phyloP scores from a whole-genome alignment of 2,888 invertebrate species.

The Rhagophthalmus giganteus region DNA sequence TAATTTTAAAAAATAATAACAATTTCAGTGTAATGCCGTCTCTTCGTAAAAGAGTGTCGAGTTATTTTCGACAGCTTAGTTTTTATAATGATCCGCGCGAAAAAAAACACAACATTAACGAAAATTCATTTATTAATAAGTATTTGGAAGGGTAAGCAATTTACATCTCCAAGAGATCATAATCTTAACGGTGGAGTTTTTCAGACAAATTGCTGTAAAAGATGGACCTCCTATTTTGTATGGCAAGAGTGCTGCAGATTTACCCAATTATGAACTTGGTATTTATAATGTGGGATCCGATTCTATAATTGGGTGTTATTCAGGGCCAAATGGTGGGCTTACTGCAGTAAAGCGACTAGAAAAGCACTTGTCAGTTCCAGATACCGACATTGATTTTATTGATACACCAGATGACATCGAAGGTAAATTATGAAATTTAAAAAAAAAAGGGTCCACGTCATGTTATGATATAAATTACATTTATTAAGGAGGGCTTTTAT shows the following conservation, averaged over 20 bases:
- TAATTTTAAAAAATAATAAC: too few relatives aligned
- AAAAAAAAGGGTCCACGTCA: too few relatives aligned
- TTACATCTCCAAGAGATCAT: too few relatives aligned
- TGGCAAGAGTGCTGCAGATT: constrained; percentile 72
- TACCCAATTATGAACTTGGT: constrained; percentile 65
- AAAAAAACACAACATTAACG: constrained; percentile 56
- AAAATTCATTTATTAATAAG: constrained; percentile 69
- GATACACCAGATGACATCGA: constrained; percentile 58
- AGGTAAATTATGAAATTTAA: constrained; percentile 20
- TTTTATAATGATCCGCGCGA: constrained; percentile 65
- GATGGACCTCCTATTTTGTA: constrained; percentile 66
- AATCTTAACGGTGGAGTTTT: constrained; percentile 24
- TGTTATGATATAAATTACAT: too few relatives aligned
- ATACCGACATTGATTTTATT: constrained; percentile 74
- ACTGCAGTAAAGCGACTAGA: constrained; percentile 71
- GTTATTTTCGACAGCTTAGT: constrained; percentile 72
- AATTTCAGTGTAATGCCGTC: constrained; percentile 63
- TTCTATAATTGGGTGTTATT: constrained; percentile 71
- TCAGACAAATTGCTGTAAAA: constrained; percentile 46
- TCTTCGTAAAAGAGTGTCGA: constrained; percentile 69
- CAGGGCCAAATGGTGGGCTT: constrained; percentile 82
- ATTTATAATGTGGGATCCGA: constrained; percentile 58
- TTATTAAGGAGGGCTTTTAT: too few relatives aligned
- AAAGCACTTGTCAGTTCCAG: constrained; percentile 66
- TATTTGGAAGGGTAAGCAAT: constrained; percentile 68